Percentiles rank a stretch among this genome's conserved stretches.
These are phyloP conservation scores for Ectemnius lituratus DNA, from an alignment of 2,888 invertebrate species.

Conservation along the genomic window DNA sequence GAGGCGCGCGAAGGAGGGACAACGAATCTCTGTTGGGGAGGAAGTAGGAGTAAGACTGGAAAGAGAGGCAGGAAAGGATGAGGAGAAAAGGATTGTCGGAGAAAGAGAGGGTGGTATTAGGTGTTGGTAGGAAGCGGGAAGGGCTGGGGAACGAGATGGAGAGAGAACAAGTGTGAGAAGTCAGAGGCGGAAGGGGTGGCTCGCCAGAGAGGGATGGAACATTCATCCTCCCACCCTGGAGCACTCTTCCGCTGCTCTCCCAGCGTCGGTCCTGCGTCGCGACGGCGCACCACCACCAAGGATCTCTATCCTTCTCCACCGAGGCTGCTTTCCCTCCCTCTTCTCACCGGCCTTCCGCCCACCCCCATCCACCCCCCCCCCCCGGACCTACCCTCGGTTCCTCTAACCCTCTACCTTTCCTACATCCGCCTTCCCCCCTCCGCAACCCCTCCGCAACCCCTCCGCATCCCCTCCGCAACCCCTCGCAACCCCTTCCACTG, in stretches of 20 bases:
- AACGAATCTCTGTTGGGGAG: background rate
- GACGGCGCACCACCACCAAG: slow-evolving; percentile 59
- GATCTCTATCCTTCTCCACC: slow-evolving; percentile 53
- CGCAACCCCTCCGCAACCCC: background rate
- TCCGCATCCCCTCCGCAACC: slow-evolving; percentile 4
- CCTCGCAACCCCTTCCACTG: slow-evolving; percentile 44
- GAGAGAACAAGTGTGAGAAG: slow-evolving; percentile 5
- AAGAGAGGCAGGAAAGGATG: slow-evolving; percentile 7
- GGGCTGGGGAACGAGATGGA: slow-evolving; percentile 1
- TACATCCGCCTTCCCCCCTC: too few species aligned
- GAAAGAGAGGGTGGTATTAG: background rate
- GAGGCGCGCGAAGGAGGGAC: background rate
- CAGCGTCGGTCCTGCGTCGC: slow-evolving; percentile 57
- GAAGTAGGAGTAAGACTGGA: slow-evolving; percentile 22
- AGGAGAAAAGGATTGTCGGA: background rate
- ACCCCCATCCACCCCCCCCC: slow-evolving; percentile 25
- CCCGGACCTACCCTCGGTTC: slow-evolving; percentile 1
- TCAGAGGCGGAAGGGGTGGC: slow-evolving; percentile 9
- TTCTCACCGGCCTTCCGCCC: slow-evolving; percentile 16
- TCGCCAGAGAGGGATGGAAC: slow-evolving; percentile 18
- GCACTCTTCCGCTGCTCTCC: slow-evolving; percentile 17
- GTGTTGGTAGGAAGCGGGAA: slow-evolving; percentile 1
- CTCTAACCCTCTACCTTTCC: slow-evolving; percentile 21
- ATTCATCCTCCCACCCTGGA: slow-evolving; percentile 24
- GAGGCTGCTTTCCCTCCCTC: slow-evolving; percentile 32